These are phyloP conservation scores for Sebastes oblongus DNA, from an alignment of 2,797 vertebrate species.

Conservation along the genomic window DNA sequence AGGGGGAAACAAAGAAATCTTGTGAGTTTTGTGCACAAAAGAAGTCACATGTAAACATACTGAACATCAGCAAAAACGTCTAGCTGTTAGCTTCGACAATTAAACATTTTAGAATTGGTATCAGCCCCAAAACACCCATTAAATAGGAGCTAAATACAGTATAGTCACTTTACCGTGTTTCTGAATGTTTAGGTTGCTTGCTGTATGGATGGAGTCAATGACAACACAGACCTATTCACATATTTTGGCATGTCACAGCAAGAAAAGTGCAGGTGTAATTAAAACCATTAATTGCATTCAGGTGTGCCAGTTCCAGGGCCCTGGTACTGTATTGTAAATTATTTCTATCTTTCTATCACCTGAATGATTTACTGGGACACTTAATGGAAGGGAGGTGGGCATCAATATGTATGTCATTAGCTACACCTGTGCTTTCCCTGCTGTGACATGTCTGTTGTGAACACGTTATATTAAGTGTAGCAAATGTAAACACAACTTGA, in stretches of 20 bases:
- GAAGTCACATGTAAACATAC: background rate
- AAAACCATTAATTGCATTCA: background rate
- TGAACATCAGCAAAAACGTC: background rate
- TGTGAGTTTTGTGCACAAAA: background rate
- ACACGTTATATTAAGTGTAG: no score
- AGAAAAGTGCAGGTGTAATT: background rate
- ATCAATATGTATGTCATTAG: background rate
- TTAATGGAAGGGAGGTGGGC: background rate
- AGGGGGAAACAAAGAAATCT: background rate
- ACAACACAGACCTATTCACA: background rate
- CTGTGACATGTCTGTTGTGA: background rate
- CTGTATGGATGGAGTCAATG: background rate
- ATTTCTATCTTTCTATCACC: background rate
- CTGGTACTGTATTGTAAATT: background rate
- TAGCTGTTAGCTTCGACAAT: background rate
- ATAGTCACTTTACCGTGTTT: background rate
- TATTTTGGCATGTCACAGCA: background rate
- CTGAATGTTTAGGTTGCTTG: background rate
- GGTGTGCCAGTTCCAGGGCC: background rate
- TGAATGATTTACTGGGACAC: slow-evolving; percentile 11
- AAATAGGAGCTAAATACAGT: background rate
- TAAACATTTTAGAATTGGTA: background rate
- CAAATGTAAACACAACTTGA: no score
- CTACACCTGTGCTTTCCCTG: background rate
- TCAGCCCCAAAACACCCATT: background rate